A percentile compares a stretch with the other conserved stretches of the same genome.
These are phyloP conservation scores for Eupithecia vulgata DNA, from an alignment of 2,888 invertebrate genomes.

Conservation along the genomic window DNA sequence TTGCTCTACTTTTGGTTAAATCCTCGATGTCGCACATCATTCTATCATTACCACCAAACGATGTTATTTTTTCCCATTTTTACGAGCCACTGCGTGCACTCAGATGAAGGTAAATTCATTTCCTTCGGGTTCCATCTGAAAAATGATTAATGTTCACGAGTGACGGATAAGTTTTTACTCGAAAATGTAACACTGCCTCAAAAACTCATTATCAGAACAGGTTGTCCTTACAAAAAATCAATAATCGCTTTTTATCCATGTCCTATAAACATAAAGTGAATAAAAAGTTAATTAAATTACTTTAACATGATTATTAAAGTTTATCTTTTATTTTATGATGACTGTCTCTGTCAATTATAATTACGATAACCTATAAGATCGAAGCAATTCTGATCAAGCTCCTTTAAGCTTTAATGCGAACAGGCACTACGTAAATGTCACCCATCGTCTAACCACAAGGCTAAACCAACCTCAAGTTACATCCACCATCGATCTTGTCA, in stretches of 20 bases:
- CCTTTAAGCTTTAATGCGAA: slow-evolving; percentile 48
- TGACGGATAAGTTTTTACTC: slow-evolving; percentile 59
- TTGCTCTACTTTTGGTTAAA: background rate
- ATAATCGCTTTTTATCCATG: slow-evolving; percentile 45
- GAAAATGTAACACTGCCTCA: slow-evolving; percentile 62
- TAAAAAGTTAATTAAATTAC: background rate
- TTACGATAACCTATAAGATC: slow-evolving; percentile 46
- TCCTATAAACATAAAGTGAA: background rate
- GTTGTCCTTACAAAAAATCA: slow-evolving; percentile 55
- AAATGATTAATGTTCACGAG: slow-evolving; percentile 74
- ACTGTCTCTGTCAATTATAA: slow-evolving; percentile 20
- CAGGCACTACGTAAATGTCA: slow-evolving; percentile 62
- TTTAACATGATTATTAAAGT: background rate
- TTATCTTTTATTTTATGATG: background rate
- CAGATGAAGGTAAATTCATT: slow-evolving; percentile 64
- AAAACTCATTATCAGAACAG: slow-evolving; percentile 59
- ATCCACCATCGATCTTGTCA: slow-evolving; percentile 39
- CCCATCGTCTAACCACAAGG: slow-evolving; percentile 57
- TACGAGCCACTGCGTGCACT: slow-evolving; percentile 67
- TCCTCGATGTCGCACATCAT: background rate
- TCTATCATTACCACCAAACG: slow-evolving; percentile 70
- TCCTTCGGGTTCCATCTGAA: slow-evolving; percentile 68
- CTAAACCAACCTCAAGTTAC: slow-evolving; percentile 47
- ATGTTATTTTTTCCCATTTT: slow-evolving; percentile 77
- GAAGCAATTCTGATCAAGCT: slow-evolving; percentile 53